Evolutionary conservation across 2,113 vertebrate genomes (phyloP).

Genomic region (Corynorhinus townsendii): DNA sequence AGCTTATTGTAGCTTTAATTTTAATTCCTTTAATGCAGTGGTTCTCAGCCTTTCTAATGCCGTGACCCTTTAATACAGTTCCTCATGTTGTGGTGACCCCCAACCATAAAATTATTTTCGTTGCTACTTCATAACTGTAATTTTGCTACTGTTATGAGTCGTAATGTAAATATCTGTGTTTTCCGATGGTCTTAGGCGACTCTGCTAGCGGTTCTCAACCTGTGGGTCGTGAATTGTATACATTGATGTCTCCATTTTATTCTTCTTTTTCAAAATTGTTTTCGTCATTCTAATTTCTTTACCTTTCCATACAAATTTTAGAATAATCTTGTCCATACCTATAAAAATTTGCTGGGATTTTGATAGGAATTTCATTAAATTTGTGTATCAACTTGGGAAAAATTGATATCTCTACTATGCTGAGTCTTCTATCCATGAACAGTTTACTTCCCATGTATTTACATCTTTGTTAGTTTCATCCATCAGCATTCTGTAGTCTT

Average conservation of each 20-base stretch:
- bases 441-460: neutral
- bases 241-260: neutral
- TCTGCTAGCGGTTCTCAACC: too few relatives aligned
- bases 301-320: neutral
- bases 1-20: neutral
- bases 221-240: neutral
- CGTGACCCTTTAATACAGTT: too few relatives aligned
- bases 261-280: neutral
- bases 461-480: neutral
- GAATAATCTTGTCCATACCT: neutral
- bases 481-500: neutral
- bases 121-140: too few relatives aligned
- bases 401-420: neutral
- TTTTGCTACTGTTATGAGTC: too few relatives aligned
- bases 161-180: too few relatives aligned
- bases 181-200: too few relatives aligned
- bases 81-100: too few relatives aligned
- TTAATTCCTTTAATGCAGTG: neutral
- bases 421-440: neutral
- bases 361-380: constrained; percentile 11
- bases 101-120: too few relatives aligned
- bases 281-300: neutral
- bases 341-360: neutral
- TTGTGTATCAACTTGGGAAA: neutral
- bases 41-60: too few relatives aligned